Evolutionary conservation across 2,113 vertebrate species (phyloP).

Genomic region (Calypte anna): DNA sequence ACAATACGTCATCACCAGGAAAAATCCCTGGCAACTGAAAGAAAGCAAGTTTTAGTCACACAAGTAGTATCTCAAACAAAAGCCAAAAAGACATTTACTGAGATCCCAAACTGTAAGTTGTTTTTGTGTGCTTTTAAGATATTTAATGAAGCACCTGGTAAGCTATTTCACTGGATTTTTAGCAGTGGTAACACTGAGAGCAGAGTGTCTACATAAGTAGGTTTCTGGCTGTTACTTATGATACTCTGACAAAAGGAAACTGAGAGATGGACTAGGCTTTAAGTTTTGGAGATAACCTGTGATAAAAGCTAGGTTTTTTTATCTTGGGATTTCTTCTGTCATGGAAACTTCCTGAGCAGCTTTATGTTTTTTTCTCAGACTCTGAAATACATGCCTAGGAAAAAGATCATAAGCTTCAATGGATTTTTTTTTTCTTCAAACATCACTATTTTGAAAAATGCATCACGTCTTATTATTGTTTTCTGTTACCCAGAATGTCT

Average conservation of each 20-base stretch:
- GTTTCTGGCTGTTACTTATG: neutral
- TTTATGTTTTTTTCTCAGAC: neutral
- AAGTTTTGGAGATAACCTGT: neutral
- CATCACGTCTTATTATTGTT: neutral
- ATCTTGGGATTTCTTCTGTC: neutral
- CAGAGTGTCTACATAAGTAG: neutral
- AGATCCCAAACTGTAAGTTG: neutral
- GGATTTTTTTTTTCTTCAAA: neutral
- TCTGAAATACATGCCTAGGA: neutral
- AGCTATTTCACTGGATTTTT: constrained; percentile 17
- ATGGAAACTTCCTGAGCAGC: neutral
- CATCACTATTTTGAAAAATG: neutral
- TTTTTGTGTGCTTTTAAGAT: neutral
- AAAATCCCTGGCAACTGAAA: constrained; percentile 30
- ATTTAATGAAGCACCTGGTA: constrained; percentile 5
- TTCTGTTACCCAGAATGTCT: neutral
- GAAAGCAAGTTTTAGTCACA: neutral
- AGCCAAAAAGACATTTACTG: neutral
- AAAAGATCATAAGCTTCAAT: neutral
- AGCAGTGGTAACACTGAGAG: neutral
- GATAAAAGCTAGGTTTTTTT: constrained; percentile 1
- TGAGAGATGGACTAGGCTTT: neutral
- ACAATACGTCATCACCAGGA: neutral
- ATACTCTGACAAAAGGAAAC: neutral
- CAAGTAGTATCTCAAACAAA: neutral